phyloP scores from a whole-genome alignment of 2,888 invertebrate genomes.

The Fragum fragum region DNA sequence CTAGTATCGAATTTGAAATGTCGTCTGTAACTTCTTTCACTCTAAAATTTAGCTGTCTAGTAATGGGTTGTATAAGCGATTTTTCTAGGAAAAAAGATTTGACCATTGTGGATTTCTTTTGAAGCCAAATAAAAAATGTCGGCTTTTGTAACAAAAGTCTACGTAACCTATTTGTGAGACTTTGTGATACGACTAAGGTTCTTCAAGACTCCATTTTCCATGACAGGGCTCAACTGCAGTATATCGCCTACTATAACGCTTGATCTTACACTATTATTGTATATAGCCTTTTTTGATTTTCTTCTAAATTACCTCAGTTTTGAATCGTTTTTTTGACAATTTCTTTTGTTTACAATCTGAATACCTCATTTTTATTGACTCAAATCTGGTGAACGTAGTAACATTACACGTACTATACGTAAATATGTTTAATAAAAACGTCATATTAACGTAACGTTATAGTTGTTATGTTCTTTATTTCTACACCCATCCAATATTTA shows the following conservation, averaged over 20 bases:
- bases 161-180: too few relatives aligned
- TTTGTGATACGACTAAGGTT: too few relatives aligned
- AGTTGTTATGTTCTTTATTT: background rate
- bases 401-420: conserved; percentile 28
- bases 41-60: too few relatives aligned
- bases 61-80: too few relatives aligned
- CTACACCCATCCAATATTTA: background rate
- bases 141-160: too few relatives aligned
- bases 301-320: conserved; percentile 44
- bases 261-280: conserved; percentile 20
- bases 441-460: conserved; percentile 40
- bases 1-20: too few relatives aligned
- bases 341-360: conserved; percentile 42
- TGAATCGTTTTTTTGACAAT: conserved; percentile 44
- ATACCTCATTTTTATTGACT: conserved; percentile 53
- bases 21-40: too few relatives aligned
- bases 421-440: conserved; percentile 58
- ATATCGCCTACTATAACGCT: conserved; percentile 3
- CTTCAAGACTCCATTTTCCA: background rate
- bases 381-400: conserved; percentile 34
- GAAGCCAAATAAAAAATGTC: too few relatives aligned
- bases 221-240: background rate
- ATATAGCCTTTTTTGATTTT: conserved; percentile 25
- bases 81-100: too few relatives aligned
- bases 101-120: too few relatives aligned